Conservation (phyloP, 2,797 vertebrate genomes). For the Gymnothorax javanicus region DNA sequence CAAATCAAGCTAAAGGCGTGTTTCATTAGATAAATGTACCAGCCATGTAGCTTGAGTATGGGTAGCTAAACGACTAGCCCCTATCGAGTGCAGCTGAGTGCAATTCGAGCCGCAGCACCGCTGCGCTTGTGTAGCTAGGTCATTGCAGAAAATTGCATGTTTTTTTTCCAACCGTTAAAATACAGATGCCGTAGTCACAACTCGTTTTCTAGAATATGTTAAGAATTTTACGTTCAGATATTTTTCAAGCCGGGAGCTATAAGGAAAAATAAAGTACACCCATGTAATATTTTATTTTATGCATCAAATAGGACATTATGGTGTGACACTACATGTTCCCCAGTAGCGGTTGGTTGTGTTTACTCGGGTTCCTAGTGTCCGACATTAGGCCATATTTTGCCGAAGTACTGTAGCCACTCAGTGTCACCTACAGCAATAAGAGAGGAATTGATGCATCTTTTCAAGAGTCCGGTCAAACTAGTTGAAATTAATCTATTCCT, state of each 20-base stretch:
- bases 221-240: not conserved
- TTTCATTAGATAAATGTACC: not conserved
- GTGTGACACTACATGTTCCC: slow-evolving; percentile 13
- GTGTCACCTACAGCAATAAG: too few species aligned
- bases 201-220: not conserved
- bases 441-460: too few species aligned
- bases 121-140: slow-evolving; percentile 12
- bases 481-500: too few species aligned
- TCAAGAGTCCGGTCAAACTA: too few species aligned
- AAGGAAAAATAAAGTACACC: not conserved
- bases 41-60: not conserved
- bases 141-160: slow-evolving; percentile 12
- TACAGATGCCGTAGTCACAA: not conserved
- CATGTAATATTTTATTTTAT: not conserved
- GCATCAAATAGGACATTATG: slow-evolving; percentile 2
- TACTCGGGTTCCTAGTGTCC: too few species aligned
- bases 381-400: too few species aligned
- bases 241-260: not conserved
- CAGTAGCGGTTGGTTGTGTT: not conserved
- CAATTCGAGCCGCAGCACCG: slow-evolving; percentile 4
- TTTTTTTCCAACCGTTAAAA: not conserved
- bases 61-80: not conserved
- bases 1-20: not conserved
- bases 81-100: not conserved
- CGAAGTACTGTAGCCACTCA: too few species aligned